Conservation (phyloP, 2,888 invertebrate species). For the Strigamia maritima region DNA sequence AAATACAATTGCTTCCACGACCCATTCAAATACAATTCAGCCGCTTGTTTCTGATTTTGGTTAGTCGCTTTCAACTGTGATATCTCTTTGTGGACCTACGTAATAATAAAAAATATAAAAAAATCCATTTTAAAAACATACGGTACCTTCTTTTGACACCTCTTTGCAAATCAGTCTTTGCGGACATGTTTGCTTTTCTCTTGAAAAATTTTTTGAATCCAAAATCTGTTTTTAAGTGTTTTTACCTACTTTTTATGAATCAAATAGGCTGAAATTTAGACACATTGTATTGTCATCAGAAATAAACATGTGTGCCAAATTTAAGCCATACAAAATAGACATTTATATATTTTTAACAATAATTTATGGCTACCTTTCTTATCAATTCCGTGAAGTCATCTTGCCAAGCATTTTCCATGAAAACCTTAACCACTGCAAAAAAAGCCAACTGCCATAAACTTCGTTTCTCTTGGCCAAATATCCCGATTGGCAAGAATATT, state of each 20-base stretch:
- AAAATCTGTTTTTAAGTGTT: too few species aligned
- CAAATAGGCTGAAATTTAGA: not conserved
- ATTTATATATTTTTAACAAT: too few species aligned
- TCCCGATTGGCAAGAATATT: not conserved
- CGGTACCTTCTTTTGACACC: too few species aligned
- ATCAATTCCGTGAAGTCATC: not conserved
- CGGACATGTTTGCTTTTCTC: too few species aligned
- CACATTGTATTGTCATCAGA: too few species aligned
- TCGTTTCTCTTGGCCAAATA: not conserved
- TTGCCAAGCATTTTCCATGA: not conserved
- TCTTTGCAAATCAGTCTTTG: too few species aligned
- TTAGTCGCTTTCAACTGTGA: not conserved
- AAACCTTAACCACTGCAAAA: not conserved
- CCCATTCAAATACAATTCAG: not conserved
- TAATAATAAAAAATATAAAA: not conserved
- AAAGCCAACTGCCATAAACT: not conserved
- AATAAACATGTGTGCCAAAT: too few species aligned
- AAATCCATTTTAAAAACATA: too few species aligned
- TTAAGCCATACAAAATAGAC: too few species aligned
- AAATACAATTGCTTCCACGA: not conserved
- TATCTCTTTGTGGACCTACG: not conserved
- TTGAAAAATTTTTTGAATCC: too few species aligned
- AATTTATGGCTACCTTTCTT: too few species aligned
- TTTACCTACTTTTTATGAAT: too few species aligned
- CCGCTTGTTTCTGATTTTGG: not conserved